Evolutionary conservation across 1,140 invertebrate species (phyloP).

Genomic region (Saccostrea cuccullata): DNA sequence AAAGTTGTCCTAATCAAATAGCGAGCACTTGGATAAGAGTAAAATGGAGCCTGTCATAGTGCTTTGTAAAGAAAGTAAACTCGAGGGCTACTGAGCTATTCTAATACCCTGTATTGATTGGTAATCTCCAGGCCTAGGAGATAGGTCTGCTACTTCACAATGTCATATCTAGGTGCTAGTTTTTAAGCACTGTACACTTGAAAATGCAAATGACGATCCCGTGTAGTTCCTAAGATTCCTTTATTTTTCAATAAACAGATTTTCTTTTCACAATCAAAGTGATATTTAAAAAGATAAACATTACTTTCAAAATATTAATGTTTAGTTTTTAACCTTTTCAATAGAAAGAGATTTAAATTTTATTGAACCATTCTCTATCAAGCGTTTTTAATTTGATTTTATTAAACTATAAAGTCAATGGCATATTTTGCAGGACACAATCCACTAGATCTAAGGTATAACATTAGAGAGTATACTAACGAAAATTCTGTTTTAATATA

Average conservation of each 20-base stretch:
- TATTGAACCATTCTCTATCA: not conserved
- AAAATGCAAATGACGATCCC: not conserved
- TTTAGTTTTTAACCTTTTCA: not conserved
- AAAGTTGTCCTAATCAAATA: constrained; percentile 32
- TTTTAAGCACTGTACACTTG: not conserved
- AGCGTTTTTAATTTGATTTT: not conserved
- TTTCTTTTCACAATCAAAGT: not conserved
- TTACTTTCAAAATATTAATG: not conserved
- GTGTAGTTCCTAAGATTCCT: not conserved
- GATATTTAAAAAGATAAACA: not conserved
- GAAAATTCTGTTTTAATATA: too few species aligned
- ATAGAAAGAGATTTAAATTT: not conserved
- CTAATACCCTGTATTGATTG: not conserved
- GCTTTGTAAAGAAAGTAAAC: not conserved
- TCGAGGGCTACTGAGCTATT: not conserved
- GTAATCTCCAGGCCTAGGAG: not conserved
- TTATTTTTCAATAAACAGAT: constrained; percentile 11
- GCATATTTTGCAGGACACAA: too few species aligned
- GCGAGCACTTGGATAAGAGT: not conserved
- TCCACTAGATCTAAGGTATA: too few species aligned
- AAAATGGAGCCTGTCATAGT: not conserved
- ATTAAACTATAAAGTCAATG: not conserved
- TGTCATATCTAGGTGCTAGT: not conserved
- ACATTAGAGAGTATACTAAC: too few species aligned
- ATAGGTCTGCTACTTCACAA: not conserved